Percentiles rank a stretch among this genome's conserved stretches.
These are phyloP conservation scores for Meganola albula DNA, from an alignment of 2,888 invertebrate genomes.

Conservation along the genomic window DNA sequence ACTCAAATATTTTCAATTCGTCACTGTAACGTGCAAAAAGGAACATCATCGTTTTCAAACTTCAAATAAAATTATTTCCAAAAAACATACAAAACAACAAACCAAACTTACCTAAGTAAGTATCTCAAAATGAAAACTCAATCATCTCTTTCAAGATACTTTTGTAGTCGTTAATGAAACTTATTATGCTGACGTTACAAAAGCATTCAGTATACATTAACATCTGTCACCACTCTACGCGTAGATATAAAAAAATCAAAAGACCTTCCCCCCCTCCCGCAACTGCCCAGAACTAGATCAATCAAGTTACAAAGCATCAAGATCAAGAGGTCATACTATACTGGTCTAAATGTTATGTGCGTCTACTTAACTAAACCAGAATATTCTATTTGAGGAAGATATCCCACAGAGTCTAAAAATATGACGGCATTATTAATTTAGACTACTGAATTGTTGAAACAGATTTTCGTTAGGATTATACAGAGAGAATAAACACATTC, in stretches of 20 bases:
- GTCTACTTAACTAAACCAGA: constrained; percentile 43
- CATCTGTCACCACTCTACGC: constrained; percentile 70
- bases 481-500: background rate
- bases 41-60: no score
- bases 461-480: background rate
- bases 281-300: constrained; percentile 9
- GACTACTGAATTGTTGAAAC: constrained; percentile 2
- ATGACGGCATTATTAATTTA: constrained; percentile 25
- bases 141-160: background rate
- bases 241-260: constrained; percentile 45
- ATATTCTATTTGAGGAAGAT: constrained; percentile 60
- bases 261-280: constrained; percentile 34
- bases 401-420: constrained; percentile 63
- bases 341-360: constrained; percentile 36
- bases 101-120: background rate
- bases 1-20: no score
- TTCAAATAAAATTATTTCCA: no score
- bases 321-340: constrained; percentile 33
- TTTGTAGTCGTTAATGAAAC: no score
- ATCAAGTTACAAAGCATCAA: constrained; percentile 13
- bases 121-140: background rate
- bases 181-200: constrained; percentile 42
- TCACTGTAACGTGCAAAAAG: no score
- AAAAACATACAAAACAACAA: no score
- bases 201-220: constrained; percentile 61